Evolutionary conservation across 2,888 invertebrate species (phyloP), one percentile per base, ranked within the genome.

Genomic region (Tenthredo notha): DNA sequence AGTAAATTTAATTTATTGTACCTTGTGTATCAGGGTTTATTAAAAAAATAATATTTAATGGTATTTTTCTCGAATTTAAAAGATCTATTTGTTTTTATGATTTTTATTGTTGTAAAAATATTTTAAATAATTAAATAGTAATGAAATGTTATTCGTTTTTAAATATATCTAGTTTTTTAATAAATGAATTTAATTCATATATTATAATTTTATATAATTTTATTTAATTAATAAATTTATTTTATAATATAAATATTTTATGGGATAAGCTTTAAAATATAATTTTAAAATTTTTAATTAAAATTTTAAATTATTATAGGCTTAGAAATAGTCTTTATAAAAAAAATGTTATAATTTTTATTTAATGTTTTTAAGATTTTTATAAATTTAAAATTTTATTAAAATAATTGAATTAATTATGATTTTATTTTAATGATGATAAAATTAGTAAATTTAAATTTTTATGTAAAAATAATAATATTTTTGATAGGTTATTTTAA

Each of bases 1-100:
- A 95, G 94, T 94, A 95, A 93, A 94, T 94, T 95, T 95, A 85
- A 94, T 93, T 95, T 95, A 93, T 93, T 94, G 95, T 96, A 96
- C 96, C 96, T 96, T 96, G 95, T 95, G 96, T 96, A 96, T 96
- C 95, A 96, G 96, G 95, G 95, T 95, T 95, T 94, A 95, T 95
- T 94, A 92, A 94, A 92, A 89, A 88, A 88, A 89, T 91, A 90
- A 89, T 91, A 90, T 91, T 91, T 84, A 70, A 61, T 85, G 15
- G 93, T 54, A 54, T 93, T 93, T 92, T 94, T 95, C 94, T 95
- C 95, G 95, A 96, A 95, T 94, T 95, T 94, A 94, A 94, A 95
- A 95, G 95, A 95, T 94, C 93, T 95, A 96, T 94, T 94, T 94
- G 95, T 95, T 91, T 95, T 91, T 90, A 89, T 82, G 6, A 82